Percentiles rank a stretch among this genome's conserved stretches.
phyloP scores from a whole-genome alignment of 2,113 vertebrate genomes.

The Sapajus apella region DNA sequence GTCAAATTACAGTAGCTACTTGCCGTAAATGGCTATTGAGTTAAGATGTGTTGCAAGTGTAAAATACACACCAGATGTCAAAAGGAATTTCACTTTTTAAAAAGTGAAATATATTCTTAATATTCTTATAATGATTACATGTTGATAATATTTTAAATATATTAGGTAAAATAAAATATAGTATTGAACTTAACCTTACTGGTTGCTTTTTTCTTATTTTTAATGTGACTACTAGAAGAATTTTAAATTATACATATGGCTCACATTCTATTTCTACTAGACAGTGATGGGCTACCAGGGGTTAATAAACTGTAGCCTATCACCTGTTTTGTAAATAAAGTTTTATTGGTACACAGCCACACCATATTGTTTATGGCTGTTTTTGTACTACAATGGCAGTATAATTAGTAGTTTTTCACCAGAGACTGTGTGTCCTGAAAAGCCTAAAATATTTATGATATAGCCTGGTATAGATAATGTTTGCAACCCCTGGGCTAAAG shows the following conservation, averaged over 20 bases:
- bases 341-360: not conserved
- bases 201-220: constrained; percentile 21
- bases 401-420: not conserved
- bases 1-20: not conserved
- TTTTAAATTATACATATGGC: not conserved
- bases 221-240: not conserved
- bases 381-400: not conserved
- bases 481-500: not conserved
- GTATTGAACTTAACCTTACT: not conserved
- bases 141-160: not conserved
- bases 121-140: not conserved
- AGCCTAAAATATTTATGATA: constrained; percentile 14
- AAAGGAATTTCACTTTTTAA: not conserved
- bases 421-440: not conserved
- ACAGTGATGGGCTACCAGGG: not conserved
- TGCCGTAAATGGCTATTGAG: not conserved
- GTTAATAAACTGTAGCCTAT: not conserved
- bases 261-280: not conserved
- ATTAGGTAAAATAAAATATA: constrained; percentile 25
- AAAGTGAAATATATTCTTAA: not conserved
- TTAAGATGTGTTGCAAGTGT: not conserved
- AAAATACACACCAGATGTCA: not conserved
- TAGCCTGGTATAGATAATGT: not conserved
- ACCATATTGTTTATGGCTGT: not conserved
- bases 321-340: not conserved